phyloP scores from a whole-genome alignment of 2,888 invertebrate species.

The Amiota minor region DNA sequence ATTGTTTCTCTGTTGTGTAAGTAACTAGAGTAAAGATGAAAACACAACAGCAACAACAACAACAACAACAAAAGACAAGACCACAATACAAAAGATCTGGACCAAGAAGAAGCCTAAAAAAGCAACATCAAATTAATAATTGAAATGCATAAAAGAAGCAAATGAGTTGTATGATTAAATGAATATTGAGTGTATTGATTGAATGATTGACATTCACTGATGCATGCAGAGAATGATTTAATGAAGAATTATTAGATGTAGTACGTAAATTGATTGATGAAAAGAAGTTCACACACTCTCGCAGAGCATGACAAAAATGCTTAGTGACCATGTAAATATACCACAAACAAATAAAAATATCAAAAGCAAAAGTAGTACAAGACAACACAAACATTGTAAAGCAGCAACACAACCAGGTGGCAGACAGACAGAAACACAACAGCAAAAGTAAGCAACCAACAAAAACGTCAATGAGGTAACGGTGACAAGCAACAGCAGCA shows the following conservation, averaged over 20 bases:
- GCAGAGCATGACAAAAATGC: slow-evolving; percentile 44
- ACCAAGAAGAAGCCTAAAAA: not conserved
- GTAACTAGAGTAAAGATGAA: not conserved
- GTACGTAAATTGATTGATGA: slow-evolving; percentile 15
- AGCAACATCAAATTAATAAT: slow-evolving; percentile 3
- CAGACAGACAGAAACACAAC: too few species aligned
- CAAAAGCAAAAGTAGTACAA: slow-evolving; percentile 57
- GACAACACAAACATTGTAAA: slow-evolving; percentile 36
- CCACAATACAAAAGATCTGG: too few species aligned
- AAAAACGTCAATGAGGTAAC: slow-evolving; percentile 14
- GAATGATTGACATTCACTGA: too few species aligned
- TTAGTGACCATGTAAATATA: slow-evolving; percentile 64
- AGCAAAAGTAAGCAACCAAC: not conserved
- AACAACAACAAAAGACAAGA: too few species aligned
- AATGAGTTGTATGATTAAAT: not conserved
- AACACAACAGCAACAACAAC: not conserved
- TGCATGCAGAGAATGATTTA: too few species aligned
- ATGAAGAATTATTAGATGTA: too few species aligned
- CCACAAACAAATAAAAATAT: slow-evolving; percentile 40
- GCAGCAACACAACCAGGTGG: not conserved
- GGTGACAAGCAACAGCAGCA: slow-evolving; percentile 19
- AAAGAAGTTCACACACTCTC: not conserved
- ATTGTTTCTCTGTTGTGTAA: not conserved
- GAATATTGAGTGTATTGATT: not conserved
- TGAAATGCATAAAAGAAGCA: slow-evolving; percentile 17